These are phyloP conservation scores for Atta texana DNA, from an alignment of 1,140 invertebrate species.

Conservation along the genomic window DNA sequence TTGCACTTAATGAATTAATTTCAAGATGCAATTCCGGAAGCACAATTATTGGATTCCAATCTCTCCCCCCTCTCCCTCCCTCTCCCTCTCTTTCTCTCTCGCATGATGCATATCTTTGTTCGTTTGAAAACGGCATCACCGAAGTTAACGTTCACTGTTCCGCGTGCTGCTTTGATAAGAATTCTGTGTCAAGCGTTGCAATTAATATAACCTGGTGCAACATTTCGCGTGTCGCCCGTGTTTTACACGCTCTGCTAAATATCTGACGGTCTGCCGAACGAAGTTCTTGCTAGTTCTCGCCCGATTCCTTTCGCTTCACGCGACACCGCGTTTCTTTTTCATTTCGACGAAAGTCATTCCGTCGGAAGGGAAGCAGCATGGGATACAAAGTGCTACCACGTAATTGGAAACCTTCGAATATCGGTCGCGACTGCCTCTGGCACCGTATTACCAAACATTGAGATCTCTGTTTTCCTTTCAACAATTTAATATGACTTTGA, in stretches of 20 bases:
- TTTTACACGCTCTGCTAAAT: constrained; percentile 57
- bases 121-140: not conserved
- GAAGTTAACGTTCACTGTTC: constrained; percentile 12
- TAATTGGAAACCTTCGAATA: constrained; percentile 77
- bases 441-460: constrained; percentile 47
- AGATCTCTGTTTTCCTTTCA: constrained; percentile 18
- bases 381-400: constrained; percentile 72
- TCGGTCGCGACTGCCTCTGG: constrained; percentile 12
- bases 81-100: not conserved
- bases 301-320: constrained; percentile 74
- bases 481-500: not conserved
- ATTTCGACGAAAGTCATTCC: constrained; percentile 76
- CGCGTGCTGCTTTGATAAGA: constrained; percentile 29
- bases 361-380: constrained; percentile 63
- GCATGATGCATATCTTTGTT: not conserved
- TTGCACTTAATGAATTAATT: constrained; percentile 18
- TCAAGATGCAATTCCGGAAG: not conserved
- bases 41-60: not conserved
- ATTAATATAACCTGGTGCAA: constrained; percentile 44
- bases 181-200: constrained; percentile 19
- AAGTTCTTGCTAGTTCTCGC: constrained; percentile 34
- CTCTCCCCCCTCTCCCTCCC: not conserved
- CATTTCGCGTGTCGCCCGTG: constrained; percentile 26
- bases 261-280: constrained; percentile 57
- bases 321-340: constrained; percentile 77